phyloP scores from a whole-genome alignment of 2,113 vertebrate genomes.

The Entomyzon cyanotis region DNA sequence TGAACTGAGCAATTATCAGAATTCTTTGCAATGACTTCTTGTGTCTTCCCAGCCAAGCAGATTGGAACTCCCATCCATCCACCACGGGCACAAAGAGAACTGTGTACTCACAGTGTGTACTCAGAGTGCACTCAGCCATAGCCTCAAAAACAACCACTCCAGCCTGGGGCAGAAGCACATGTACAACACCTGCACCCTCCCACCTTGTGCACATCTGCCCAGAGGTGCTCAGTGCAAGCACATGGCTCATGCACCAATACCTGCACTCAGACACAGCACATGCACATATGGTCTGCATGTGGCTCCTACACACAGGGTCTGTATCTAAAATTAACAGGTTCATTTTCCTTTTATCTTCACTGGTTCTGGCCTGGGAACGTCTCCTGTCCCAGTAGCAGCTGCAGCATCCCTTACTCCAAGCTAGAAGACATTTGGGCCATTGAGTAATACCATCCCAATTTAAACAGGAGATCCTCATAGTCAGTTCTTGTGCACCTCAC shows the following conservation, averaged over 20 bases:
- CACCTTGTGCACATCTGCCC: not conserved
- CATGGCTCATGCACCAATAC: not conserved
- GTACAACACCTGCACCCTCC: not conserved
- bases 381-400: not conserved
- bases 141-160: not conserved
- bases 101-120: not conserved
- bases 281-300: not conserved
- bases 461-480: not conserved
- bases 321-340: not conserved
- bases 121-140: not conserved
- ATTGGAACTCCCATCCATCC: not conserved
- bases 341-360: not conserved
- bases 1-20: not conserved
- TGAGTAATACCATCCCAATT: not conserved
- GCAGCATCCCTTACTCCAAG: not conserved
- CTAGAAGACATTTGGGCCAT: not conserved
- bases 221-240: not conserved
- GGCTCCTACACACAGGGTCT: not conserved
- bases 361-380: not conserved
- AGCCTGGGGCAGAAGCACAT: rapidly evolving
- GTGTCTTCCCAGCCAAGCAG: not conserved
- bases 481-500: not conserved
- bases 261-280: not conserved
- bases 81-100: not conserved
- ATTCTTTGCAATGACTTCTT: not conserved